Percentiles rank a stretch among this genome's conserved stretches.
Conservation (phyloP, 2,888 invertebrate species). For the Glaucopsyche alexis region DNA sequence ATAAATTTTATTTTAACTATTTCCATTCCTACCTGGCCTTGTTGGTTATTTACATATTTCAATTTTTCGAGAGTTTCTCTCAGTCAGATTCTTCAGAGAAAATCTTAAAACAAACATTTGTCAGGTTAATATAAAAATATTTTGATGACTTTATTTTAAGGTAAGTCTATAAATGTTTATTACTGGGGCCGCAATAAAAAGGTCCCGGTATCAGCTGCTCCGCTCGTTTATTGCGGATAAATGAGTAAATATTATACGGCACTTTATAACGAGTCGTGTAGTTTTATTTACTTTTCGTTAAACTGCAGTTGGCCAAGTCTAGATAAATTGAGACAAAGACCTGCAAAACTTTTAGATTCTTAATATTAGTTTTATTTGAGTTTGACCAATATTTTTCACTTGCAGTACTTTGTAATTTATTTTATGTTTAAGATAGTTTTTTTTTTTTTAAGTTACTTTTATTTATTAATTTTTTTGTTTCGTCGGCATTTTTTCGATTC, state of each 20-base stretch:
- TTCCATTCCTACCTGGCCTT: too few species aligned
- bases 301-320: background rate
- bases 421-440: too few species aligned
- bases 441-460: too few species aligned
- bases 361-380: background rate
- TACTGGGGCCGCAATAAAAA: constrained; percentile 22
- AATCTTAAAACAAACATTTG: background rate
- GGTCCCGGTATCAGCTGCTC: constrained; percentile 19
- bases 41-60: too few species aligned
- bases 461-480: too few species aligned
- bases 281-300: constrained; percentile 19
- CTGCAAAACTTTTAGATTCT: background rate
- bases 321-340: constrained; percentile 17
- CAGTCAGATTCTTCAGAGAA: background rate
- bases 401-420: background rate
- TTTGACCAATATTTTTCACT: constrained; percentile 7
- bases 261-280: constrained; percentile 13
- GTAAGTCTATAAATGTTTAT: constrained; percentile 25
- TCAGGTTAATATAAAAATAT: background rate
- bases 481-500: too few species aligned
- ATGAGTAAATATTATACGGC: constrained; percentile 28
- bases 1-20: too few species aligned
- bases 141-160: constrained; percentile 23
- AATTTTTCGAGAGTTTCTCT: too few species aligned
- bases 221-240: constrained; percentile 27